Conservation (phyloP, 2,113 vertebrate species). For the Oenanthe melanoleuca region DNA sequence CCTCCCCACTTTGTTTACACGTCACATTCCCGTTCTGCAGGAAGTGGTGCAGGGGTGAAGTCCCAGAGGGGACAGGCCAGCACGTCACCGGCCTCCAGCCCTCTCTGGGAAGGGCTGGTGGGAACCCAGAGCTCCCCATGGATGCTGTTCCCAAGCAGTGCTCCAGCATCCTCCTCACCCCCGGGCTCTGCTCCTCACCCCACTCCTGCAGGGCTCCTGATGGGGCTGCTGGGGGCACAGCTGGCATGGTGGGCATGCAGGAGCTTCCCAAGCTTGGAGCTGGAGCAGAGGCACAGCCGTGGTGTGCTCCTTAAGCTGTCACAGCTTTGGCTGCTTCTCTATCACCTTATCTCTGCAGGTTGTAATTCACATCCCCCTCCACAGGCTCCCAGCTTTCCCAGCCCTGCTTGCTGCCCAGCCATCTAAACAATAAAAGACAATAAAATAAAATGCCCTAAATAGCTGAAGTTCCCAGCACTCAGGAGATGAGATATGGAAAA, state of each 20-base stretch:
- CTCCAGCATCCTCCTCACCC: not conserved
- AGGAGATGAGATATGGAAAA: not conserved
- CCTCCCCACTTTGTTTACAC: conserved; percentile 54
- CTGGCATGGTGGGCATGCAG: rapidly evolving
- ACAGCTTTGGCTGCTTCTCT: not conserved
- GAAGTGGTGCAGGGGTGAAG: conserved; percentile 60
- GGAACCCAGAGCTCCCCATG: not conserved
- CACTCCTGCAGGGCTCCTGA: rapidly evolving
- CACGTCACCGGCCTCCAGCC: conserved; percentile 22
- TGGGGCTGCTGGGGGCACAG: too few species aligned
- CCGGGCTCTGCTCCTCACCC: not conserved
- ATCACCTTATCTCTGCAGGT: not conserved
- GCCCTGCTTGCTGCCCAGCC: not conserved
- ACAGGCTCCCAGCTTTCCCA: not conserved
- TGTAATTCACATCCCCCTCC: not conserved
- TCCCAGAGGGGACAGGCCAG: conserved; percentile 33
- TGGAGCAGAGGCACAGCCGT: rapidly evolving
- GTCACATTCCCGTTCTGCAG: conserved; percentile 58
- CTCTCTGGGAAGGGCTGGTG: not conserved
- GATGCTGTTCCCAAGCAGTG: not conserved
- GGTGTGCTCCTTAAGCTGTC: not conserved
- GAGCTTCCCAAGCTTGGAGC: not conserved
- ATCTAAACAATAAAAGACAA: rapidly evolving
- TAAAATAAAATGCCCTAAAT: not conserved
- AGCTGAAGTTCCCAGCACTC: not conserved